phyloP scores from a whole-genome alignment of 2,888 invertebrate species.

The Aphodius sticticus region DNA sequence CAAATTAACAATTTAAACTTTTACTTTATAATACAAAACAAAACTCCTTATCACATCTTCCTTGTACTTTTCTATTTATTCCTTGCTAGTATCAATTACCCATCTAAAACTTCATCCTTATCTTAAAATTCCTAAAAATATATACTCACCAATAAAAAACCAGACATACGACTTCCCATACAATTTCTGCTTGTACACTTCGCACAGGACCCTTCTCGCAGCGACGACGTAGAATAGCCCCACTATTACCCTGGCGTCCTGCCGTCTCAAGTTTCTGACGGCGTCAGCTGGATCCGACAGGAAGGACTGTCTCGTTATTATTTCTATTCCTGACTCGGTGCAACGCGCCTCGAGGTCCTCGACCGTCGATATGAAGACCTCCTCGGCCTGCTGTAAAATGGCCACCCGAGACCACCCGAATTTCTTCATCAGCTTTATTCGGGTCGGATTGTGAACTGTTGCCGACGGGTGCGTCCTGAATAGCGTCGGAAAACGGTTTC shows the following conservation, averaged over 20 bases:
- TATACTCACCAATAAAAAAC: constrained; percentile 93
- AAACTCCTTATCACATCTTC: too few relatives aligned
- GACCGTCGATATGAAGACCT: constrained; percentile 88
- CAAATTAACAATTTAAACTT: too few relatives aligned
- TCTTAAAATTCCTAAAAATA: not conserved
- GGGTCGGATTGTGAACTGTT: constrained; percentile 97
- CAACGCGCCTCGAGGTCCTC: constrained; percentile 96
- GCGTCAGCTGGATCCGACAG: constrained; percentile 97
- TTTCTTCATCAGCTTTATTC: constrained; percentile 95
- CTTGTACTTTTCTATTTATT: too few relatives aligned
- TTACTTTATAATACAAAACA: too few relatives aligned
- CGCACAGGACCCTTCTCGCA: constrained; percentile 94
- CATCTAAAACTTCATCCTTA: too few relatives aligned
- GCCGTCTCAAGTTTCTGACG: constrained; percentile 90
- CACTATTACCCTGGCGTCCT: constrained; percentile 97
- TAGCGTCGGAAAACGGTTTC: constrained; percentile 95
- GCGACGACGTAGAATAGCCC: constrained; percentile 99
- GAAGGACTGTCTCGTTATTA: constrained; percentile 96
- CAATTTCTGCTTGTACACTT: constrained; percentile 91
- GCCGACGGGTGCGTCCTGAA: constrained; percentile 99
- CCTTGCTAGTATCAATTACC: too few relatives aligned
- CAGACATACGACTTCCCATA: constrained; percentile 97
- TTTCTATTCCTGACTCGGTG: constrained; percentile 91
- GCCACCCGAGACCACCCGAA: constrained; percentile 98
- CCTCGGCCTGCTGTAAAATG: constrained; percentile 97